phyloP scores from a whole-genome alignment of 2,888 invertebrate genomes.

The Troides aeacus region DNA sequence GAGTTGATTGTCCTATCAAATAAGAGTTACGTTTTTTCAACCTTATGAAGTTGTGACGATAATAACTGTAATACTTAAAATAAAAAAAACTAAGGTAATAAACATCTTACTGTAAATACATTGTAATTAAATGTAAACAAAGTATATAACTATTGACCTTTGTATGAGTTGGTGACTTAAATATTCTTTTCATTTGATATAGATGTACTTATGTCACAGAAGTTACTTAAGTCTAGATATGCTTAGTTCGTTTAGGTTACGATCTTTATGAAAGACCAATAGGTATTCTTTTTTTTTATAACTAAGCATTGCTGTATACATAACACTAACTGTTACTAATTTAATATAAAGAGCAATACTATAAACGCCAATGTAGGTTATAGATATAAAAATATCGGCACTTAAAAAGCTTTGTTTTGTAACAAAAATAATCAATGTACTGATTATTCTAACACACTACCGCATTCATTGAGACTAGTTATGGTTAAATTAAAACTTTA shows the following conservation, averaged over 20 bases:
- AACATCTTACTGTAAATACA: constrained; percentile 15
- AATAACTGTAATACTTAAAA: neutral
- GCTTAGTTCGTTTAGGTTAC: constrained; percentile 4
- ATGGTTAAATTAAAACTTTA: constrained; percentile 45
- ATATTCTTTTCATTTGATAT: neutral
- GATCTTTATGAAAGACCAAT: constrained; percentile 26
- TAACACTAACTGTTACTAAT: constrained; percentile 38
- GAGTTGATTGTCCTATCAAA: constrained; percentile 17
- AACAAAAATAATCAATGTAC: constrained; percentile 33
- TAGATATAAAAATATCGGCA: constrained; percentile 48
- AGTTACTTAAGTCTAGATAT: neutral
- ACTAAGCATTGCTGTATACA: constrained; percentile 31
- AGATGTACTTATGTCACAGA: neutral
- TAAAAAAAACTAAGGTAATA: neutral
- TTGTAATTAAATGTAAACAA: constrained; percentile 22
- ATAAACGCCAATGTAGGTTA: constrained; percentile 70
- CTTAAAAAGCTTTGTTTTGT: constrained; percentile 51
- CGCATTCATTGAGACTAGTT: constrained; percentile 46
- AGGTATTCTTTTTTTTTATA: constrained; percentile 17
- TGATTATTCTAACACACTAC: constrained; percentile 30
- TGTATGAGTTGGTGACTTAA: neutral
- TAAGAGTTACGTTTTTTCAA: constrained; percentile 10
- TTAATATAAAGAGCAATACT: constrained; percentile 64
- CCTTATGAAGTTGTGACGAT: constrained; percentile 3
- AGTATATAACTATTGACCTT: neutral